A percentile compares a stretch with the other conserved stretches of the same genome.
phyloP scores from a whole-genome alignment of 2,113 vertebrate species.

The Protobothrops flavoviridis region DNA sequence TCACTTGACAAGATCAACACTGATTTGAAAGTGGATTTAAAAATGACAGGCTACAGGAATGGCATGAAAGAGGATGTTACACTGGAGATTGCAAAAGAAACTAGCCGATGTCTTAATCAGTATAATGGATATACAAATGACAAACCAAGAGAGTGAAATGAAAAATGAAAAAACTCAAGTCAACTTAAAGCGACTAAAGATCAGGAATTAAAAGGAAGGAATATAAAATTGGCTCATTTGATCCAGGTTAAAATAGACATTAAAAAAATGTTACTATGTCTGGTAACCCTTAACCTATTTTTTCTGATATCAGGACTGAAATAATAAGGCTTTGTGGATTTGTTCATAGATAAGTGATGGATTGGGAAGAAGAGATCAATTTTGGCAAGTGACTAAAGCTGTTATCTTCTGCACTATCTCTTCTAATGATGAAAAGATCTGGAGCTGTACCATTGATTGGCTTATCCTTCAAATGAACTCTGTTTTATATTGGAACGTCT shows the following conservation, averaged over 20 bases:
- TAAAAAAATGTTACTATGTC: neutral
- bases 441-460: neutral
- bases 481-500: neutral
- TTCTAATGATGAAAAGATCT: neutral
- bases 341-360: neutral
- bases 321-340: neutral
- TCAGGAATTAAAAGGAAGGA: neutral
- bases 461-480: neutral
- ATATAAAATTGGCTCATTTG: neutral
- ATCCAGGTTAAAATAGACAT: neutral
- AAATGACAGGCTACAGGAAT: neutral
- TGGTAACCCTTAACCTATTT: neutral
- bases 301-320: neutral
- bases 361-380: neutral
- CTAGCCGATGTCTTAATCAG: neutral
- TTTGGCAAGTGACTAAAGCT: neutral
- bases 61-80: neutral
- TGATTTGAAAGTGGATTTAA: neutral
- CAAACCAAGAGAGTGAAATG: neutral
- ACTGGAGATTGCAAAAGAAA: neutral
- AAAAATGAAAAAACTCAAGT: neutral
- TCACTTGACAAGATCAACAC: neutral
- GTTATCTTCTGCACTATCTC: neutral
- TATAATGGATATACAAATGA: neutral
- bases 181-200: neutral